Evolutionary conservation across 35 echinoderm and acorn worm genomes (phyloP), one percentile per base, ranked within the genome.

Genomic region (Heliocidaris erythrogramma): DNA sequence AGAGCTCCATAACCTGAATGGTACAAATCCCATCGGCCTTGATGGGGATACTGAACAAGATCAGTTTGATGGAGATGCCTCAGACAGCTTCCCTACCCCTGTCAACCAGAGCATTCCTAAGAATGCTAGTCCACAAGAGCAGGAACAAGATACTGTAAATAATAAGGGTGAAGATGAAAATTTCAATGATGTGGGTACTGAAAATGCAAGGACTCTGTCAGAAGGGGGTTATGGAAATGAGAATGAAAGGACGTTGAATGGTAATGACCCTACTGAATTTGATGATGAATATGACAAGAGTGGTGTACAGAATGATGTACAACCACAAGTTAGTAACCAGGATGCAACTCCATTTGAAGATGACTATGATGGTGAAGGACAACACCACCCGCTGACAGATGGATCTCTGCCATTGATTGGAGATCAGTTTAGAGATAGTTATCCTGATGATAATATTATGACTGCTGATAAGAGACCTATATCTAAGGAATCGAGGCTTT

Each of bases 31-130:
- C 24, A 60, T 50, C 35, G 56, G 92, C 11, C 65, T 27, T 78
- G 35, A 42, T 42, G 88, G 84, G 17, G 94, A 94, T 61, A 21
- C 30, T 42, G 48, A 94, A 31, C 92, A 94, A 85, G 92, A 87
- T 24, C 87, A 48, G 2, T 85, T 35, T 78, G 65, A 78, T 94
- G 93, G 85, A 48, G 93, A 94, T 61, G 93, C 65, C 21, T 78
- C 65, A 27, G 65, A 78, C n/a, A 78, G 65, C 65, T 78, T 78
- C 65, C 65, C 65, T 0, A 89, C 47, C 30, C 87, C 87, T 89
- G 13, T 89, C 12, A 89, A 42, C 87, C 87, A 42, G 9, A 89
- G 4, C 11, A 89, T 42, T 89, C 87, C 30, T 42, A 13, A 89
- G 30, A 12, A 89, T 32, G 13, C 10, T 2, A 42, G 24, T 48